A percentile compares a stretch with the other conserved stretches of the same genome.
Conservation (phyloP, 2,113 vertebrate genomes). For the Poeciliopsis turrubarensis region DNA sequence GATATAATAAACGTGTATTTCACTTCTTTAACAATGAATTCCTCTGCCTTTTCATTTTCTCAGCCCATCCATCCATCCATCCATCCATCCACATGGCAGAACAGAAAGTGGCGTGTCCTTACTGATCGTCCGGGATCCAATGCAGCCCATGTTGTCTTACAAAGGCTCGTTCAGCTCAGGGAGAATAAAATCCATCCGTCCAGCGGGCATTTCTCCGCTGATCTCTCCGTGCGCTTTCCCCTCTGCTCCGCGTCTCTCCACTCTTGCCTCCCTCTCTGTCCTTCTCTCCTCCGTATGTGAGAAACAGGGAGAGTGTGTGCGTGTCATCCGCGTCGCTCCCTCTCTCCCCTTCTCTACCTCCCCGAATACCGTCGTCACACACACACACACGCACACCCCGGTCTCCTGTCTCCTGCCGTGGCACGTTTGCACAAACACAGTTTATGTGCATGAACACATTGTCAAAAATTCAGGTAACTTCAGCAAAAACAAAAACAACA, state of each 20-base stretch:
- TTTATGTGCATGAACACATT: background rate
- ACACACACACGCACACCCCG: too few species aligned
- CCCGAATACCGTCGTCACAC: conserved; percentile 12
- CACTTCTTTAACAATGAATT: background rate
- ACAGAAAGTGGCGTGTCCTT: conserved; percentile 54
- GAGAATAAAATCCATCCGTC: conserved; percentile 72
- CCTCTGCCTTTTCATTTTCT: background rate
- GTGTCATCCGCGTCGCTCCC: conserved; percentile 41
- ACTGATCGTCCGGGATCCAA: conserved; percentile 84
- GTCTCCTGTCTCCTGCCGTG: conserved; percentile 12
- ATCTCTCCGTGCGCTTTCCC: conserved; percentile 11
- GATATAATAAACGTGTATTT: background rate
- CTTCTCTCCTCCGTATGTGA: conserved; percentile 57
- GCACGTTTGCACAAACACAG: background rate
- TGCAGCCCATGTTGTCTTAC: conserved; percentile 83
- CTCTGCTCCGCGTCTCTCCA: conserved; percentile 29
- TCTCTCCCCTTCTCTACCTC: conserved; percentile 5
- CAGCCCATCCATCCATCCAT: conserved; percentile 3
- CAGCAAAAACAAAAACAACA: background rate
- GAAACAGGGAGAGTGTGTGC: conserved; percentile 45
- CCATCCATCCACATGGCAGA: conserved; percentile 36
- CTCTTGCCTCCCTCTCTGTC: conserved; percentile 36
- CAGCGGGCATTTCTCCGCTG: conserved; percentile 70
- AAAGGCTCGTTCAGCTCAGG: conserved; percentile 70
- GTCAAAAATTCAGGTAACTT: background rate